A percentile compares a stretch with the other conserved stretches of the same genome.
These are phyloP conservation scores for Drosophila sechellia DNA, from an alignment of 1,140 invertebrate genomes.

Conservation along the genomic window DNA sequence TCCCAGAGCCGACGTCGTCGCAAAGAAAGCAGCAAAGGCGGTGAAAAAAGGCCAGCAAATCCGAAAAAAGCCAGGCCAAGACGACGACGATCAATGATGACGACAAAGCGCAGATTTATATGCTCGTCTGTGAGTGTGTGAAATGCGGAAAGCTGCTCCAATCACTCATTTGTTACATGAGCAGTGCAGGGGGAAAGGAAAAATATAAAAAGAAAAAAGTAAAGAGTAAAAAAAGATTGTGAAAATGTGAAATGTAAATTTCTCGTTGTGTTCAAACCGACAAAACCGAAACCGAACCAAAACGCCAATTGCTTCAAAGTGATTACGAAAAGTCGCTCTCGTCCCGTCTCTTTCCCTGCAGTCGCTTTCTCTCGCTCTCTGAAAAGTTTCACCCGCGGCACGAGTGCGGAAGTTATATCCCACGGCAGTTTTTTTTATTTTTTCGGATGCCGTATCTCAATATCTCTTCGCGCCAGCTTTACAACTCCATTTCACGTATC, in stretches of 20 bases:
- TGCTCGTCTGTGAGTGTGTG: conserved; percentile 49
- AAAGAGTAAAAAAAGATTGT: conserved; percentile 57
- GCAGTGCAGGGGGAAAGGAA: conserved; percentile 5
- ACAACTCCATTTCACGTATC: conserved; percentile 66
- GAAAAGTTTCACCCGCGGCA: conserved; percentile 66
- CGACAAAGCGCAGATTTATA: conserved; percentile 66
- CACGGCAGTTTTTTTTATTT: conserved; percentile 56
- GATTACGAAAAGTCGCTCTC: conserved; percentile 74
- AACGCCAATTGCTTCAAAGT: conserved; percentile 79
- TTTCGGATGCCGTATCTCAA: conserved; percentile 35
- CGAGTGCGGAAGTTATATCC: conserved; percentile 82
- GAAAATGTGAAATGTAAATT: conserved; percentile 82
- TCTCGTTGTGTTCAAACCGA: conserved; percentile 49
- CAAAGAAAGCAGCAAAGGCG: conserved; percentile 44
- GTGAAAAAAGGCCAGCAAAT: conserved; percentile 47
- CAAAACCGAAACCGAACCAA: conserved; percentile 57
- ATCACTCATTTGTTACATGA: conserved; percentile 76
- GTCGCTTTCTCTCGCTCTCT: conserved; percentile 33
- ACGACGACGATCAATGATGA: conserved; percentile 47
- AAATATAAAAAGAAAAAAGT: conserved; percentile 1
- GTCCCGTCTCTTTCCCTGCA: conserved; percentile 19
- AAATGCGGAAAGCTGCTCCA: conserved; percentile 77
- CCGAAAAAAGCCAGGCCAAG: conserved; percentile 30
- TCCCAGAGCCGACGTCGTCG: conserved; percentile 11
- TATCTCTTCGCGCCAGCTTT: conserved; percentile 42